A percentile compares a stretch with the other conserved stretches of the same genome.
phyloP scores from a whole-genome alignment of 1,140 invertebrate genomes.

The Nephila pilipes region DNA sequence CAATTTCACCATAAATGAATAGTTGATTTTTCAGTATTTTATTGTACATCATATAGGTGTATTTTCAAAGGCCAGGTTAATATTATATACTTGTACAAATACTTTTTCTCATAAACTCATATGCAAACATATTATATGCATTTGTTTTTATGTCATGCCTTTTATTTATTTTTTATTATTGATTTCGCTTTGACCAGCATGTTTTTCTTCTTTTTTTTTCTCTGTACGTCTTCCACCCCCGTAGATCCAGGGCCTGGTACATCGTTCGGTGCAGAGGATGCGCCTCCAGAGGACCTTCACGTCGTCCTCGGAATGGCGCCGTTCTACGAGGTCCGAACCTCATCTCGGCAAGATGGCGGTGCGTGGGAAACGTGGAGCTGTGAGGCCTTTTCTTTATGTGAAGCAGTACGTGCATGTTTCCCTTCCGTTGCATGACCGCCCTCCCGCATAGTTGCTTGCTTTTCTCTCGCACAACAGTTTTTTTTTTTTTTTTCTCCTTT shows the following conservation, averaged over 20 bases:
- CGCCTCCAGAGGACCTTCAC: conserved; percentile 58
- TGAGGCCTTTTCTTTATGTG: conserved; percentile 70
- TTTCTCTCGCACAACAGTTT: too few relatives aligned
- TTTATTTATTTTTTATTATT: background rate
- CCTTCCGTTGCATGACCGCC: background rate
- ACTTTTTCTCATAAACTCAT: too few relatives aligned
- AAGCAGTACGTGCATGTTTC: conserved; percentile 56
- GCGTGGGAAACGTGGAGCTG: conserved; percentile 50
- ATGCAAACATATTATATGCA: too few relatives aligned
- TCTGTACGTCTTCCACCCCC: background rate
- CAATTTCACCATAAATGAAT: too few relatives aligned
- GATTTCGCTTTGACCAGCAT: background rate
- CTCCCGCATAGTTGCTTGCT: background rate
- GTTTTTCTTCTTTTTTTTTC: background rate
- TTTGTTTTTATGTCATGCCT: background rate
- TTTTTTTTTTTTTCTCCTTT: too few relatives aligned
- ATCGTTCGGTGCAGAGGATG: conserved; percentile 52
- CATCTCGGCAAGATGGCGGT: conserved; percentile 47
- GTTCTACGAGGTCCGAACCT: conserved; percentile 67
- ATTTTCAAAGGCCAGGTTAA: too few relatives aligned
- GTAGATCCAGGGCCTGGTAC: conserved; percentile 63
- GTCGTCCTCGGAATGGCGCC: conserved; percentile 68
- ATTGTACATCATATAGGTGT: too few relatives aligned
- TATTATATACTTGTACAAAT: too few relatives aligned
- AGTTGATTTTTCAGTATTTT: too few relatives aligned